Evolutionary conservation across 2,113 vertebrate species (phyloP).

Genomic region (Bombycilla garrulus): DNA sequence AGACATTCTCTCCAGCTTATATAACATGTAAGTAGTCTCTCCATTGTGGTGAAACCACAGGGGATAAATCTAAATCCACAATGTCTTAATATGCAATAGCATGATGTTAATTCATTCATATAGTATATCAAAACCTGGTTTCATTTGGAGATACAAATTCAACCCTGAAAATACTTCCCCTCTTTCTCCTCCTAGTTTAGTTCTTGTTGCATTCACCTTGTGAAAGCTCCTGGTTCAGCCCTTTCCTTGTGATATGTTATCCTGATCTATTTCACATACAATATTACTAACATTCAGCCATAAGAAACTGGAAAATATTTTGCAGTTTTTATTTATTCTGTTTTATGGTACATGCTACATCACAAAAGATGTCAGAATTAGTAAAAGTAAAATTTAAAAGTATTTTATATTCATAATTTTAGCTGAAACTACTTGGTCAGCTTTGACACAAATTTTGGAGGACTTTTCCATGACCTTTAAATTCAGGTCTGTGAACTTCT

Average conservation of each 20-base stretch:
- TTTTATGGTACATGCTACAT: neutral
- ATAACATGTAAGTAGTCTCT: neutral
- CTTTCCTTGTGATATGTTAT: neutral
- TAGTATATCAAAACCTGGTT: neutral
- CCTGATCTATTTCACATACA: neutral
- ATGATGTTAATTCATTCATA: neutral
- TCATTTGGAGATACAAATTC: neutral
- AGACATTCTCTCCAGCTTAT: neutral
- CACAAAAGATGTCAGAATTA: neutral
- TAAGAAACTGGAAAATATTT: neutral
- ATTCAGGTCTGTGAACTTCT: neutral
- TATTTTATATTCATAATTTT: neutral
- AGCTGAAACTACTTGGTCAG: neutral
- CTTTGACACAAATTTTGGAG: neutral
- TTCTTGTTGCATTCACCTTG: neutral
- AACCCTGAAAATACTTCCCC: neutral
- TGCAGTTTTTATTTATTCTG: neutral
- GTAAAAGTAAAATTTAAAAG: neutral
- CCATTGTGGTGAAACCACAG: neutral
- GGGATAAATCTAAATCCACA: neutral
- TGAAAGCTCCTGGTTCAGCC: neutral
- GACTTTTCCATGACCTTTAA: neutral
- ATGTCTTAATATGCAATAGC: neutral
- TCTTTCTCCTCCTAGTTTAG: neutral
- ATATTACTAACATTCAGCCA: neutral